phyloP scores from a whole-genome alignment of 2,888 invertebrate genomes.

The Orthosia cruda region DNA sequence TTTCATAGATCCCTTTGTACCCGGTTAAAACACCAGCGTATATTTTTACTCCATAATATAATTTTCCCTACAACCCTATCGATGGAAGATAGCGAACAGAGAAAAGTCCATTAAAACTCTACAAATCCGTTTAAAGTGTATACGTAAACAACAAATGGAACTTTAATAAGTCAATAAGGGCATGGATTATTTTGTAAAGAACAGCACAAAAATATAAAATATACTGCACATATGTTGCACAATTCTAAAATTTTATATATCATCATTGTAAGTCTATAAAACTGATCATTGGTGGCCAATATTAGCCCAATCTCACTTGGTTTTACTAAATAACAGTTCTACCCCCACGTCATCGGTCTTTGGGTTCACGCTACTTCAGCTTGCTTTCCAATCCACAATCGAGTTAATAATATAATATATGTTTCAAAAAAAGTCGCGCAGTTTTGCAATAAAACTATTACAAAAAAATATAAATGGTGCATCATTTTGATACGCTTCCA shows the following conservation, averaged over 20 bases:
- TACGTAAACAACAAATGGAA: constrained; percentile 33
- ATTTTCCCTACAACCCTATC: constrained; percentile 65
- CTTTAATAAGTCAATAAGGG: background rate
- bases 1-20: constrained; percentile 30
- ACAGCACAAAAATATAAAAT: background rate
- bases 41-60: constrained; percentile 62
- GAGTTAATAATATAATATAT: background rate
- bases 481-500: constrained; percentile 53
- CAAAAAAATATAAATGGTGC: constrained; percentile 24
- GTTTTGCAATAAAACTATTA: background rate
- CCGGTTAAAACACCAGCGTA: constrained; percentile 13
- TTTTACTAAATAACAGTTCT: background rate
- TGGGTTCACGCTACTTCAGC: background rate
- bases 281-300: too few species aligned
- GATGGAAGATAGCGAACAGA: constrained; percentile 39
- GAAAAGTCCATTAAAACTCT: constrained; percentile 51
- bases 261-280: too few species aligned
- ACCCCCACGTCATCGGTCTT: background rate
- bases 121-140: constrained; percentile 42
- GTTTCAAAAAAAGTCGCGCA: background rate
- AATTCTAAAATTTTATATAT: too few species aligned
- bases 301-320: background rate
- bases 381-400: background rate
- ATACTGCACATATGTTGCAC: background rate
- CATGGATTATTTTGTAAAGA: background rate